Conservation (phyloP, 2,797 vertebrate genomes). For the Peromyscus eremicus region DNA sequence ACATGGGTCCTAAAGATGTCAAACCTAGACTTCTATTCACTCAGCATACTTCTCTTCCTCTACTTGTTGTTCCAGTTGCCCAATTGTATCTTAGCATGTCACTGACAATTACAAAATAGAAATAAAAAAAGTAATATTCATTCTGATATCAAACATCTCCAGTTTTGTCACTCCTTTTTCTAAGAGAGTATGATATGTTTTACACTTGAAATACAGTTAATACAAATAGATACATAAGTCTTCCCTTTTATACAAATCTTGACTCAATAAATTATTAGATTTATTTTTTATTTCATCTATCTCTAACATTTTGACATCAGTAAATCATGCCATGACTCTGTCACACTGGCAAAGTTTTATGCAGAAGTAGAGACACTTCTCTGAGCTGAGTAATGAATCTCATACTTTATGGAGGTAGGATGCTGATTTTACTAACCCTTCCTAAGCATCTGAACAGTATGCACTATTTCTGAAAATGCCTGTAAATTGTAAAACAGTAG, state of each 20-base stretch:
- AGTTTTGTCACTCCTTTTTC: background rate
- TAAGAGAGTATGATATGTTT: slow-evolving; percentile 19
- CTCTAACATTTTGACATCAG: slow-evolving; percentile 27
- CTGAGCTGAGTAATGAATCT: background rate
- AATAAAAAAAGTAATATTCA: background rate
- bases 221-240: background rate
- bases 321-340: background rate
- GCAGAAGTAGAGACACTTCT: background rate
- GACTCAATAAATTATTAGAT: slow-evolving; percentile 2
- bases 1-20: background rate
- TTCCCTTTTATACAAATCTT: background rate
- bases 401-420: background rate
- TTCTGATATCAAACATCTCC: background rate
- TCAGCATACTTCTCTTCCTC: background rate
- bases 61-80: background rate
- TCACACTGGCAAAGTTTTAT: background rate
- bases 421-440: slow-evolving; percentile 36
- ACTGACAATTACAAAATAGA: background rate
- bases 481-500: slow-evolving; percentile 51
- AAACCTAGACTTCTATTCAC: slow-evolving; percentile 1
- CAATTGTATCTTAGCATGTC: background rate
- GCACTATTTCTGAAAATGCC: slow-evolving; percentile 45
- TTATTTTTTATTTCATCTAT: background rate
- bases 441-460: slow-evolving; percentile 42
- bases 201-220: background rate